A percentile compares a stretch with the other conserved stretches of the same genome.
These are phyloP conservation scores for Chloroceryle inda DNA, from an alignment of 2,797 vertebrate species.

Conservation along the genomic window DNA sequence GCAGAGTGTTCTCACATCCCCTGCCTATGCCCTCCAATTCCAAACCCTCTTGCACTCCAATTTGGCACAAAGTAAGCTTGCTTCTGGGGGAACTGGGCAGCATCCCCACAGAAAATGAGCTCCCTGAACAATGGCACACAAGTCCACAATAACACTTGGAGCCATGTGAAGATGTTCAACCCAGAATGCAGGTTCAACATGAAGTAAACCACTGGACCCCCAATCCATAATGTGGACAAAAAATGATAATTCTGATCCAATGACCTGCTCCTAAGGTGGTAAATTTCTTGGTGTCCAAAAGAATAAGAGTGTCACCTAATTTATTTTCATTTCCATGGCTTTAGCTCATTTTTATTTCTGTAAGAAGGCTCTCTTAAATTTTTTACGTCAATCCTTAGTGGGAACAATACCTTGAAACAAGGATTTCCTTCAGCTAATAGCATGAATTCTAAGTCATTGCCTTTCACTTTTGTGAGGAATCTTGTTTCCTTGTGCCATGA, in stretches of 20 bases:
- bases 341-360: neutral
- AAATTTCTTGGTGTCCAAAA: neutral
- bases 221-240: neutral
- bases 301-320: neutral
- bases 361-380: neutral
- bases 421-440: neutral
- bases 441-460: neutral
- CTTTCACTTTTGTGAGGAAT: neutral
- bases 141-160: neutral
- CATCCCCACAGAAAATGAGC: neutral
- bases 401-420: neutral
- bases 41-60: neutral
- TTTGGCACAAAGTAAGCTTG: neutral
- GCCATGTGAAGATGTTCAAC: neutral
- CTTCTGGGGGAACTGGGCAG: neutral
- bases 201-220: neutral
- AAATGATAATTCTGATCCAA: neutral
- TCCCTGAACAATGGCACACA: neutral
- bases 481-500: neutral
- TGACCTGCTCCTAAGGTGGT: neutral
- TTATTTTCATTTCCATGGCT: neutral
- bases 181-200: neutral
- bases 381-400: neutral
- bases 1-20: neutral
- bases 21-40: accelerated